Percentiles rank a stretch among this genome's conserved stretches.
phyloP scores from a whole-genome alignment of 2,888 invertebrate species.

The Eutolmus rufibarbis region DNA sequence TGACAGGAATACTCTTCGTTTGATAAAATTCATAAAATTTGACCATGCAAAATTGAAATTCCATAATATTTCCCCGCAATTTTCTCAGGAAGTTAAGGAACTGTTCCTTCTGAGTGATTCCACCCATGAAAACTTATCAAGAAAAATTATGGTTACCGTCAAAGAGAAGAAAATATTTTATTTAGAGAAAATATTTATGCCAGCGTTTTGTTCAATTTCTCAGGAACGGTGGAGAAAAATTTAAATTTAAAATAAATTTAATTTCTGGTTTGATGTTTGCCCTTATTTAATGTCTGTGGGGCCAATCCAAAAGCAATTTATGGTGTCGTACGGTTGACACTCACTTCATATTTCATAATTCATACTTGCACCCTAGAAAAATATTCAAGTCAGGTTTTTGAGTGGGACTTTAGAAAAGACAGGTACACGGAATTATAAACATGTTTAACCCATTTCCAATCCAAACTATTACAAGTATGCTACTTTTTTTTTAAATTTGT shows the following conservation, averaged over 20 bases:
- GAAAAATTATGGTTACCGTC: neutral
- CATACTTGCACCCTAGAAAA: neutral
- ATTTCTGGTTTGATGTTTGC: neutral
- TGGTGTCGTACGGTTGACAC: neutral
- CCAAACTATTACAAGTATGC: neutral
- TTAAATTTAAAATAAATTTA: neutral
- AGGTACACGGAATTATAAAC: neutral
- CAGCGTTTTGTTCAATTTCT: neutral
- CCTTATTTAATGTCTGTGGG: no score
- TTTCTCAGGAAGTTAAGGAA: neutral
- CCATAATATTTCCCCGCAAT: neutral
- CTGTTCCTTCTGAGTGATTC: neutral
- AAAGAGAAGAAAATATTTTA: neutral
- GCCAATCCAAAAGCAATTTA: neutral
- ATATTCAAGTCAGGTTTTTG: neutral
- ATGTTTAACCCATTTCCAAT: neutral
- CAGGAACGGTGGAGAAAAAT: neutral
- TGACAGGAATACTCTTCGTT: neutral
- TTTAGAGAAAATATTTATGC: neutral
- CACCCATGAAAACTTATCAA: neutral
- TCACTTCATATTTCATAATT: neutral
- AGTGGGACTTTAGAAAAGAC: neutral
- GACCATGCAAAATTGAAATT: neutral
- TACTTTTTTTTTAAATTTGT: neutral
- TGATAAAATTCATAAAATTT: neutral